phyloP scores from a whole-genome alignment of 2,113 vertebrate species.

The Spilogale gracilis region DNA sequence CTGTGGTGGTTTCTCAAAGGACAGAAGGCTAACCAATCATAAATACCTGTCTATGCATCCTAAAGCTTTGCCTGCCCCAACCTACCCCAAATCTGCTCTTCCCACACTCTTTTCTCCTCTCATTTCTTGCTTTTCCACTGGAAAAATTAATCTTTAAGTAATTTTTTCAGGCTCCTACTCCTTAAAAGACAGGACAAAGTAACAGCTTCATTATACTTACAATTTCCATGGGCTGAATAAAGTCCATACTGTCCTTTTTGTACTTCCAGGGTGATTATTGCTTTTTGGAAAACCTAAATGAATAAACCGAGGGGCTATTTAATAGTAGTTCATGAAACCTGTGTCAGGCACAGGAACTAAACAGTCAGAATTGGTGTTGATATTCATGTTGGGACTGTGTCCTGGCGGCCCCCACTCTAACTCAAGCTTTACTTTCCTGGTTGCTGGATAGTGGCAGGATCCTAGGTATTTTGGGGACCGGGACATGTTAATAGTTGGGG shows the following conservation, averaged over 20 bases:
- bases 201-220: neutral
- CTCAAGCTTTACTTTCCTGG: neutral
- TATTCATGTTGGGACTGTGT: neutral
- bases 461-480: neutral
- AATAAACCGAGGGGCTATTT: neutral
- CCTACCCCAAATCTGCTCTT: neutral
- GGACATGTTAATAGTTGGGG: neutral
- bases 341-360: neutral
- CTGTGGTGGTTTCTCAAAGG: neutral
- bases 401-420: neutral
- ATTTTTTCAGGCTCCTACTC: neutral
- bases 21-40: neutral
- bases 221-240: neutral
- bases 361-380: neutral
- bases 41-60: neutral
- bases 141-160: neutral
- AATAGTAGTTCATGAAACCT: neutral
- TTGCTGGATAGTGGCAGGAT: neutral
- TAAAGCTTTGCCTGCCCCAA: neutral
- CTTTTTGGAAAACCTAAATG: neutral
- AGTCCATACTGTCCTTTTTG: neutral
- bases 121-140: neutral
- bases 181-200: neutral
- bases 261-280: slow-evolving; percentile 11
- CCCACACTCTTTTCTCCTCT: neutral